These are phyloP conservation scores for Fukomys damarensis DNA, from an alignment of 2,113 vertebrate species.

Conservation along the genomic window DNA sequence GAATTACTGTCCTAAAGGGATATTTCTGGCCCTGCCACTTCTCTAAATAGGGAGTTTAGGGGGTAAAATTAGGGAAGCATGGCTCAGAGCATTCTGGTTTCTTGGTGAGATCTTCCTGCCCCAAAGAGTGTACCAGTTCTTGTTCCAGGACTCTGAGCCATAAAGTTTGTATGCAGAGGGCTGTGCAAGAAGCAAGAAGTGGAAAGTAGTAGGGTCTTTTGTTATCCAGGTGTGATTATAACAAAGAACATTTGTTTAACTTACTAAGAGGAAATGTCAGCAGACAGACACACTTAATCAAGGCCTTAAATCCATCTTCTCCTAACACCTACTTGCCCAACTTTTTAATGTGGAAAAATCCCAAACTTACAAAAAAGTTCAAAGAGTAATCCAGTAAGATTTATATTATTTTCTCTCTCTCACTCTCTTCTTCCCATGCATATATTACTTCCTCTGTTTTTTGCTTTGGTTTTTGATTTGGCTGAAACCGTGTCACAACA, in stretches of 20 bases:
- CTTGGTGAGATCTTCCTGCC: not conserved
- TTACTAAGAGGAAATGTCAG: not conserved
- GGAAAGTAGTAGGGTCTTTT: not conserved
- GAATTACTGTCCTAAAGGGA: not conserved
- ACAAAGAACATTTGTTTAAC: not conserved
- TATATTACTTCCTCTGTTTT: not conserved
- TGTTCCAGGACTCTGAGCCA: not conserved
- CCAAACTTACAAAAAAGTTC: not conserved
- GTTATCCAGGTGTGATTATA: not conserved
- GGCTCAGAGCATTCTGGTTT: not conserved
- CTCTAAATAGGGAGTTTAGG: slow-evolving; percentile 7
- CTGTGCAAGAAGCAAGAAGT: not conserved
- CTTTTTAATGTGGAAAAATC: not conserved
- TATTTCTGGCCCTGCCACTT: slow-evolving; percentile 6
- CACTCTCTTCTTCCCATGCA: not conserved
- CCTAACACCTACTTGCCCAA: not conserved
- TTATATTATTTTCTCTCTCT: not conserved
- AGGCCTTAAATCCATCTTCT: not conserved
- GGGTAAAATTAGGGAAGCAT: not conserved
- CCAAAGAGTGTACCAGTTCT: not conserved
- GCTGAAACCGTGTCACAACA: not conserved
- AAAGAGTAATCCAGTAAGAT: not conserved
- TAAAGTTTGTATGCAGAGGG: not conserved
- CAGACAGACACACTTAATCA: not conserved
- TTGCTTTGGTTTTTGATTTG: not conserved